Percentiles rank a stretch among this genome's conserved stretches.
These are phyloP conservation scores for Linhomoeus sp. DNA, from an alignment of 2,888 invertebrate species.

Conservation along the genomic window DNA sequence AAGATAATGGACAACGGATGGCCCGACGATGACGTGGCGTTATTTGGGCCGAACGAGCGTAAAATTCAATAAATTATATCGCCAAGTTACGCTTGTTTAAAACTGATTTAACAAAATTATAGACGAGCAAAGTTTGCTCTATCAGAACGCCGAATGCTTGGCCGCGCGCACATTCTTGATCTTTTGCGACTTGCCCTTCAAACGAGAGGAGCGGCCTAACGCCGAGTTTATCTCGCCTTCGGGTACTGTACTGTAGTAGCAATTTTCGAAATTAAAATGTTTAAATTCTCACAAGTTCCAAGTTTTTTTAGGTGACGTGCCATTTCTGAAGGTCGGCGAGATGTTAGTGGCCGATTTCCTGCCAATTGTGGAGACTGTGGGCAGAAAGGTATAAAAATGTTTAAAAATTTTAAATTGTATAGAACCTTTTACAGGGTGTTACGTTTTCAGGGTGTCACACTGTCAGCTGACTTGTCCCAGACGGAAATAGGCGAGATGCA, in stretches of 20 bases:
- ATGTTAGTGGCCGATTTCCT: constrained; percentile 78
- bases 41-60: constrained; percentile 66
- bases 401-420: background rate
- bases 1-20: constrained; percentile 63
- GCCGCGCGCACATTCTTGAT: constrained; percentile 77
- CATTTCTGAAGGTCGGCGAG: constrained; percentile 71
- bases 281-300: too few relatives aligned
- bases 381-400: constrained; percentile 42
- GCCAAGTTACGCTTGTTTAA: too few relatives aligned
- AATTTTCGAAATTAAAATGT: too few relatives aligned
- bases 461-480: constrained; percentile 49
- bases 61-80: too few relatives aligned
- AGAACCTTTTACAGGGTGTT: constrained; percentile 3
- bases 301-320: constrained; percentile 57
- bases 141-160: constrained; percentile 78
- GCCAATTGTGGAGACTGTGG: constrained; percentile 68
- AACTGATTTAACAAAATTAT: too few relatives aligned
- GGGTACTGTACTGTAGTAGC: too few relatives aligned
- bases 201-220: constrained; percentile 61
- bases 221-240: constrained; percentile 93
- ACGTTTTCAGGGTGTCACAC: constrained; percentile 46
- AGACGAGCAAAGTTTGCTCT: constrained; percentile 74
- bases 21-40: constrained; percentile 65
- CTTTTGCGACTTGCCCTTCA: constrained; percentile 68
- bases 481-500: constrained; percentile 71